phyloP scores from a whole-genome alignment of 92 coral and sea anemone genomes.

The Actinostola sp. region DNA sequence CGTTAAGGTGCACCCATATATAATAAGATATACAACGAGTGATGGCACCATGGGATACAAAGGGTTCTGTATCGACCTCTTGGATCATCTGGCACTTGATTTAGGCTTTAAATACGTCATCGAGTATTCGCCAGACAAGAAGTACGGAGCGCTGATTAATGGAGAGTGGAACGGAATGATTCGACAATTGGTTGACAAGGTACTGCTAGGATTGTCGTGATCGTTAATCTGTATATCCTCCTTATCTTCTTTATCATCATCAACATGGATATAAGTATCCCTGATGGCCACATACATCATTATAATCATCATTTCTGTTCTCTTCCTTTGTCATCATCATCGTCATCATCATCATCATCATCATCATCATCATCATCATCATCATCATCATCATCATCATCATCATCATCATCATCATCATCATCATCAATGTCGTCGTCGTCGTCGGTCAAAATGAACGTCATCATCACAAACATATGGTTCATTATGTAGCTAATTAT shows the following conservation, averaged over 20 bases:
- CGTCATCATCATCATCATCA: too few species aligned
- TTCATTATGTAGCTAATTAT: too few species aligned
- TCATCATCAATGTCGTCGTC: too few species aligned
- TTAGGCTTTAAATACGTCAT: conserved; percentile 63
- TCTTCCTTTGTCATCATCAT: too few species aligned
- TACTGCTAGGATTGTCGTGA: too few species aligned
- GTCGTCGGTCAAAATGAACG: too few species aligned
- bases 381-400: too few species aligned
- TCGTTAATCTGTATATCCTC: too few species aligned
- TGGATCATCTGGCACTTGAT: conserved; percentile 50
- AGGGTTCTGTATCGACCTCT: conserved; percentile 74
- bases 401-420: too few species aligned
- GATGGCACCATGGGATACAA: conserved; percentile 44
- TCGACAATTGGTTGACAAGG: conserved; percentile 57
- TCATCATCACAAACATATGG: background rate
- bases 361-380: too few species aligned
- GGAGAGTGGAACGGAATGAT: conserved; percentile 85
- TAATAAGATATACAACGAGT: conserved; percentile 20
- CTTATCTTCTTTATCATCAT: background rate
- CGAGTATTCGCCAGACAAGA: conserved; percentile 48
- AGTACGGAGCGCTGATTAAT: conserved; percentile 61
- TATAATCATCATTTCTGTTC: too few species aligned
- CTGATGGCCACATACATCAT: background rate
- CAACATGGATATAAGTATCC: background rate
- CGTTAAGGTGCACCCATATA: conserved; percentile 60